Evolutionary conservation across 2,797 vertebrate genomes (phyloP), one percentile per base, ranked within the genome.

Genomic region (Pitangus sulphuratus): DNA sequence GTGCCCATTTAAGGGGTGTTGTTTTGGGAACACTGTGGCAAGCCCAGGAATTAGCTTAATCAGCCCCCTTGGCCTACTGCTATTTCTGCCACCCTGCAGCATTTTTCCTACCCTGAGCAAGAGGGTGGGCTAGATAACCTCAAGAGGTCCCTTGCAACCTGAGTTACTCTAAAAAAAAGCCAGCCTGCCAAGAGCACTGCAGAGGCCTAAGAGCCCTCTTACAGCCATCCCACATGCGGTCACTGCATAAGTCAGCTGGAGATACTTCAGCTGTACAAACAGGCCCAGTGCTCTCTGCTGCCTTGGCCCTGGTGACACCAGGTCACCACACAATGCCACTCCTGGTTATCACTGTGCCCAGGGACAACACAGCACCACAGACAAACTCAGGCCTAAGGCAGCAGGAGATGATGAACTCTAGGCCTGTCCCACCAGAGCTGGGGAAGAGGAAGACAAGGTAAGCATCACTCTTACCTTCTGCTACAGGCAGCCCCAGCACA

Each of bases 11-110:
- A 62, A 25, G 3, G 2, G 5, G 2, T 18, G 17, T 19, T 79
- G 33, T 28, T n/a, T 25, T 16, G 13, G 26, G 13, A 83, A n/a
- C 24, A 48, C 3, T 31, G 12, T 56, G 39, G 24, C 35, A 64
- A 64, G 21, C 25, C n/a, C 60, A 21, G 17, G 8, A 44, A 39
- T 19, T 39, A 20, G 15, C 20, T 60, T n/a, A 10, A 18, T 24
- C 10, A 68, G 11, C 24, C 15, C 42, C 24, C 14, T 1, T 7
- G 3, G 37, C 24, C 25, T 47, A 5, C 9, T 1, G 0, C 16
- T 40, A n/a, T 30, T 84, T 87, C 15, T 50, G 10, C 11, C 17
- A 42, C 24, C 5, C 22, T 64, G 28, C 18, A 40, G 56, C 51
- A 86, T 42, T 37, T 60, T 79, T 66, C 39, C 35, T 62, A 18